Evolutionary conservation across 2,113 vertebrate genomes (phyloP).

Genomic region (Vidua chalybeata): DNA sequence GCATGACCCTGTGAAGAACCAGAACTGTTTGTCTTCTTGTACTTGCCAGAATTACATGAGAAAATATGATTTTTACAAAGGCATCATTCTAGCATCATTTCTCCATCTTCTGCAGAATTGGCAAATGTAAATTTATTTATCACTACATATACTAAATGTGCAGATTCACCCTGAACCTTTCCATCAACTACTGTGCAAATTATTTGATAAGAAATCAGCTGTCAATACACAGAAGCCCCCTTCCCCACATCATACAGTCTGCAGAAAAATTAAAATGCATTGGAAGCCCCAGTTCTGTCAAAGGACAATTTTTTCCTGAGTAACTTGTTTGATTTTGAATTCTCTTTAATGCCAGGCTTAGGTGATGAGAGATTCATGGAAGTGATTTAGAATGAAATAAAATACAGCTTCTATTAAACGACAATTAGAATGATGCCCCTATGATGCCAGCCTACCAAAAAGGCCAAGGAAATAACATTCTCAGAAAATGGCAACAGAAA

Average conservation of each 20-base stretch:
- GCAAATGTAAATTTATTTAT: not conserved
- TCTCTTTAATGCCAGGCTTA: constrained; percentile 40
- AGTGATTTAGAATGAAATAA: not conserved
- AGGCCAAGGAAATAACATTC: not conserved
- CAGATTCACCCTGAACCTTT: not conserved
- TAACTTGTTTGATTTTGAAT: constrained; percentile 48
- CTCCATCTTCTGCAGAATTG: not conserved
- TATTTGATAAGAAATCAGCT: not conserved
- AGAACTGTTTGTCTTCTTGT: not conserved
- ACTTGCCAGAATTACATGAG: not conserved
- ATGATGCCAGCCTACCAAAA: not conserved
- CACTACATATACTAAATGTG: not conserved
- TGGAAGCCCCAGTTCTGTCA: constrained; percentile 19
- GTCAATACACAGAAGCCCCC: not conserved
- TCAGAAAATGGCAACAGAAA: not conserved
- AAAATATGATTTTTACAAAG: not conserved
- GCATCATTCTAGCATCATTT: not conserved
- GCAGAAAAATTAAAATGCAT: constrained; percentile 12
- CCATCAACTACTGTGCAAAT: not conserved
- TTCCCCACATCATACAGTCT: not conserved
- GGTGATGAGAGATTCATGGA: not conserved
- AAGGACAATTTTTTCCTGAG: not conserved
- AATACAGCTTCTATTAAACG: not conserved
- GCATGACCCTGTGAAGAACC: not conserved
- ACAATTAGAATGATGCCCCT: constrained; percentile 11